phyloP scores from a whole-genome alignment of 2,113 vertebrate genomes.

The Hassar affinis region DNA sequence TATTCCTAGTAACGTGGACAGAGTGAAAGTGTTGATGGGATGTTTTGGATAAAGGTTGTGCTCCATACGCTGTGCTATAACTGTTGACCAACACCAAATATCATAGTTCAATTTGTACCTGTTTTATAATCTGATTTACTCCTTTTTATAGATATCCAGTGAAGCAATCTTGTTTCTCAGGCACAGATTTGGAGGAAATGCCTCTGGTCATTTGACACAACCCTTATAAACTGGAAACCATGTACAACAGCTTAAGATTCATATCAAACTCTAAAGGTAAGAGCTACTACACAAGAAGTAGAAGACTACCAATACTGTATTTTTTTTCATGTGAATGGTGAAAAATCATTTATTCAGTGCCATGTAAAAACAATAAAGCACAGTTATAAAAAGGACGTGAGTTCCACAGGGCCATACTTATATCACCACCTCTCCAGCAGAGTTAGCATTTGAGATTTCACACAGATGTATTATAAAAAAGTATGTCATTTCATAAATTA shows the following conservation, averaged over 20 bases:
- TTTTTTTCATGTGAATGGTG: slow-evolving; percentile 42
- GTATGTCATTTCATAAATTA: slow-evolving; percentile 36
- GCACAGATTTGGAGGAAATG: not conserved
- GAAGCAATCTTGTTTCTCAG: not conserved
- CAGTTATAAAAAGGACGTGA: slow-evolving; percentile 57
- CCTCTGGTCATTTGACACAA: not conserved
- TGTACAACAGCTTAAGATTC: not conserved
- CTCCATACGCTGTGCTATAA: not conserved
- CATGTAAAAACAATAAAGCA: slow-evolving; percentile 69
- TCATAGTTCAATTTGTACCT: not conserved
- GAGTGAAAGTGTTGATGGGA: not conserved
- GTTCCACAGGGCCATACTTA: slow-evolving; percentile 57
- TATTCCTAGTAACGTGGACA: not conserved
- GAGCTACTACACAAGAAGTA: slow-evolving; percentile 18
- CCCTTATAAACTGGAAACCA: not conserved
- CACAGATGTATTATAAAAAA: slow-evolving; percentile 33
- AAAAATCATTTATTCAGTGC: slow-evolving; percentile 77
- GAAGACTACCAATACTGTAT: not conserved
- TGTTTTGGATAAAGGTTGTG: not conserved
- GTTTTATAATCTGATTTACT: not conserved
- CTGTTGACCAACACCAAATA: not conserved
- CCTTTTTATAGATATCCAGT: not conserved
- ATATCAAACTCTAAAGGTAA: not conserved
- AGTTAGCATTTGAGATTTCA: slow-evolving; percentile 56
- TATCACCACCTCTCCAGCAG: slow-evolving; percentile 55